Evolutionary conservation across 1,140 invertebrate genomes (phyloP).

Genomic region (Scaptomyza pallida): DNA sequence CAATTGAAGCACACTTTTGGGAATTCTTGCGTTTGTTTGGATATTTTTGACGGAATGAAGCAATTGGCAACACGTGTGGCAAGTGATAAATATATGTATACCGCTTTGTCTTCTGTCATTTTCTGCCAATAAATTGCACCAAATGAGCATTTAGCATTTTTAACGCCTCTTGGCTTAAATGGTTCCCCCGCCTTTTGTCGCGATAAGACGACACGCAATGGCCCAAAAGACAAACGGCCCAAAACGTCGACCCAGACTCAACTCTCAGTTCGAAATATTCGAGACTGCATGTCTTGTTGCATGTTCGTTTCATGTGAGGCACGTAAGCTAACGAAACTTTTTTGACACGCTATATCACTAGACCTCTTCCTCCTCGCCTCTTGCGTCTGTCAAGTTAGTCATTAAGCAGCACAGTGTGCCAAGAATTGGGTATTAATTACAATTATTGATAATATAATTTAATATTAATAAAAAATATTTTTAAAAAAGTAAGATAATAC

Average conservation of each 20-base stretch:
- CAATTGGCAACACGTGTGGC: constrained; percentile 38
- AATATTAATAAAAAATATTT: background rate
- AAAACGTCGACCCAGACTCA: constrained; percentile 10
- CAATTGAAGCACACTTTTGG: constrained; percentile 33
- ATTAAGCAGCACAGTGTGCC: constrained; percentile 6
- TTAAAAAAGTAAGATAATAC: no score
- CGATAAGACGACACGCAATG: constrained; percentile 72
- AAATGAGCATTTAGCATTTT: constrained; percentile 72
- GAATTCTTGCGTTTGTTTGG: constrained; percentile 2
- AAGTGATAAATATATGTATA: constrained; percentile 39
- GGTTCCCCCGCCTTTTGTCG: constrained; percentile 15
- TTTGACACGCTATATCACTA: constrained; percentile 59
- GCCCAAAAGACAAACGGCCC: constrained; percentile 13
- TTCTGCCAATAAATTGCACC: constrained; percentile 61
- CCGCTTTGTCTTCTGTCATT: constrained; percentile 25
- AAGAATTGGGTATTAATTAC: background rate
- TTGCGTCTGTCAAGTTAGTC: constrained; percentile 1
- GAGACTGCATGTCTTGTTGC: constrained; percentile 1
- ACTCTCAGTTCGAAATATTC: constrained; percentile 17
- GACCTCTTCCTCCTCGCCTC: background rate
- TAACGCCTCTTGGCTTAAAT: constrained; percentile 62
- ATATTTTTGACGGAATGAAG: constrained; percentile 22
- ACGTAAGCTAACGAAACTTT: constrained; percentile 21
- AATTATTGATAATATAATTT: background rate
- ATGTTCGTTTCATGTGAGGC: constrained; percentile 59